Evolutionary conservation across 2,797 vertebrate genomes (phyloP).

Genomic region (Linurgus olivaceus): DNA sequence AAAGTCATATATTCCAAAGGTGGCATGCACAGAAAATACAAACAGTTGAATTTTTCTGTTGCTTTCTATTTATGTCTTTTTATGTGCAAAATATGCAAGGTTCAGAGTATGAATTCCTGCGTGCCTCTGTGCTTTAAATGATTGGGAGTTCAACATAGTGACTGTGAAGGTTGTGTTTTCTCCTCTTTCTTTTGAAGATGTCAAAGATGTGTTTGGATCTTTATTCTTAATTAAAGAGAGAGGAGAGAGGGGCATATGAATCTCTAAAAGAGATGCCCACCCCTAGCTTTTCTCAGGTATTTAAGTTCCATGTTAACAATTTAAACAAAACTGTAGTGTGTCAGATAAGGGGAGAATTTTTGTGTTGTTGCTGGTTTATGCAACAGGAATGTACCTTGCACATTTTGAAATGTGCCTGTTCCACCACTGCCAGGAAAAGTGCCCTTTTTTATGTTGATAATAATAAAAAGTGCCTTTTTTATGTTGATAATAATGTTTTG

Average conservation of each 20-base stretch:
- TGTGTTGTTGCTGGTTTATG: not conserved
- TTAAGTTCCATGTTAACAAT: not conserved
- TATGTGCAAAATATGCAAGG: not conserved
- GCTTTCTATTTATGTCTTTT: not conserved
- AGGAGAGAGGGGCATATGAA: not conserved
- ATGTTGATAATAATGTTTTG: not conserved
- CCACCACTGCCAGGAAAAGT: not conserved
- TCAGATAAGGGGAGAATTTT: not conserved
- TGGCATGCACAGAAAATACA: not conserved
- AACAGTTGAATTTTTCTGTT: not conserved
- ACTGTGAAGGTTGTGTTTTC: not conserved
- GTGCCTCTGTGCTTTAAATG: not conserved
- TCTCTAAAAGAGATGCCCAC: not conserved
- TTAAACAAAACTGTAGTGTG: not conserved
- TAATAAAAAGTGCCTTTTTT: not conserved
- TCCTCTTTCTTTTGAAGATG: not conserved
- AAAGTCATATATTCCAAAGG: not conserved
- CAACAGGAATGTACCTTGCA: not conserved
- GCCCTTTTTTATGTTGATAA: not conserved
- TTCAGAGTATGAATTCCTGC: not conserved
- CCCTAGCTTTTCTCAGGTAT: not conserved
- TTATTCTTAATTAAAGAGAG: conserved; percentile 1
- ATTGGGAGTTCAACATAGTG: not conserved
- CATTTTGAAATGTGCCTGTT: not conserved
- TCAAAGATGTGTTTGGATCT: not conserved